Conservation (phyloP, 1,140 invertebrate genomes). For the Pseudoatta argentina region DNA sequence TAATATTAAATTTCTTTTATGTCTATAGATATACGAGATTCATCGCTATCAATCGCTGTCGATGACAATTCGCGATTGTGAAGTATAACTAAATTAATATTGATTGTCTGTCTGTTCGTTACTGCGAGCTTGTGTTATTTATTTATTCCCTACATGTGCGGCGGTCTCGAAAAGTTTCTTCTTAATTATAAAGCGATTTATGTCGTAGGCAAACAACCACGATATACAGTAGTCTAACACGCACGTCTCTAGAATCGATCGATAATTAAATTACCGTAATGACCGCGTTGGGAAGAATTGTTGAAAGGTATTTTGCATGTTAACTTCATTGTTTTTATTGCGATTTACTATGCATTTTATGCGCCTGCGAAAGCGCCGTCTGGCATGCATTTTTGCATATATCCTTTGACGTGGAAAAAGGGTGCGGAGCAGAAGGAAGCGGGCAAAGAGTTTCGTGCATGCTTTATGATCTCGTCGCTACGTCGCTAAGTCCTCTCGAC, state of each 20-base stretch:
- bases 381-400: slow-evolving; percentile 65
- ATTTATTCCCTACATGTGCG: background rate
- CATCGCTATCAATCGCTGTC: background rate
- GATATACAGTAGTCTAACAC: background rate
- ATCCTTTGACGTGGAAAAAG: slow-evolving; percentile 75
- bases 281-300: slow-evolving; percentile 15
- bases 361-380: slow-evolving; percentile 55
- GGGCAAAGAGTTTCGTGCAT: slow-evolving; percentile 67
- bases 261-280: slow-evolving; percentile 51
- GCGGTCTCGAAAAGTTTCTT: slow-evolving; percentile 2
- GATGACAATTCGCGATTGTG: slow-evolving; percentile 13
- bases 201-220: slow-evolving; percentile 2
- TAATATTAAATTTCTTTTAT: slow-evolving; percentile 24
- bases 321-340: slow-evolving; percentile 22
- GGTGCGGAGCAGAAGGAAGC: slow-evolving; percentile 49
- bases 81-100: slow-evolving; percentile 26
- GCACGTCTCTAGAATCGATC: slow-evolving; percentile 23
- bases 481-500: slow-evolving; percentile 69
- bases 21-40: background rate
- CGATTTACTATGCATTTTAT: slow-evolving; percentile 60
- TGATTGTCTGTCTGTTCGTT: background rate
- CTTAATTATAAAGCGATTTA: slow-evolving; percentile 32
- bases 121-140: slow-evolving; percentile 14
- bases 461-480: slow-evolving; percentile 73
- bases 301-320: slow-evolving; percentile 21